These are phyloP conservation scores for Ectropis crepuscularia DNA, from an alignment of 2,888 invertebrate genomes.

Conservation along the genomic window DNA sequence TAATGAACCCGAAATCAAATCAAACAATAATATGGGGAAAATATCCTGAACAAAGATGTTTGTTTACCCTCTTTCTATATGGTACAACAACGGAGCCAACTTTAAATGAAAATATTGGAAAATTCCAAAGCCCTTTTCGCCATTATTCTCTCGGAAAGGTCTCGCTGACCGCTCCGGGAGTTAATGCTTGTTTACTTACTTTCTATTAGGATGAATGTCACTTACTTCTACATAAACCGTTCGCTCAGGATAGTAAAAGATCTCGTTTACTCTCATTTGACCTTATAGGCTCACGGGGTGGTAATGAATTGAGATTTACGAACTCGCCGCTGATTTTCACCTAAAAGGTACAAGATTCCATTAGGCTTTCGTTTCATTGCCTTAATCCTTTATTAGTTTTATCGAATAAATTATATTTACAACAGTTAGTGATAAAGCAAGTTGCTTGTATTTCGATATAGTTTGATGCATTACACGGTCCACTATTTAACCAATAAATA, in stretches of 20 bases:
- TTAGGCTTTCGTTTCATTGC: not conserved
- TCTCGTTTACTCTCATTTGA: conserved; percentile 67
- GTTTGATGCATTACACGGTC: no score
- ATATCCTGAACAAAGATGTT: conserved; percentile 20
- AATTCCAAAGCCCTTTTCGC: conserved; percentile 34
- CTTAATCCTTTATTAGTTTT: no score
- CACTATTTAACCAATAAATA: no score
- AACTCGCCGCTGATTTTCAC: conserved; percentile 43
- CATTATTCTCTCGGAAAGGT: conserved; percentile 34
- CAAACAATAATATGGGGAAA: conserved; percentile 14
- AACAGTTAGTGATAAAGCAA: no score
- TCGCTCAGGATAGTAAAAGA: conserved; percentile 65
- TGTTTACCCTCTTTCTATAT: conserved; percentile 19
- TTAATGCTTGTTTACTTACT: conserved; percentile 42
- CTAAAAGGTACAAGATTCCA: conserved; percentile 33
- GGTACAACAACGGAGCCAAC: conserved; percentile 23
- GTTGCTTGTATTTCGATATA: no score
- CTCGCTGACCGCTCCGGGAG: conserved; percentile 33
- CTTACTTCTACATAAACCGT: conserved; percentile 69
- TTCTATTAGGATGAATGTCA: conserved; percentile 69
- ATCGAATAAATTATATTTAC: no score
- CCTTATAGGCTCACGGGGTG: conserved; percentile 54
- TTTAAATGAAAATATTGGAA: conserved; percentile 36
- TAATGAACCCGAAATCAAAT: conserved; percentile 18
- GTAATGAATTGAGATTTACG: conserved; percentile 58